Evolutionary conservation across 1,140 invertebrate genomes (phyloP).

Genomic region (Saccostrea glomerata): DNA sequence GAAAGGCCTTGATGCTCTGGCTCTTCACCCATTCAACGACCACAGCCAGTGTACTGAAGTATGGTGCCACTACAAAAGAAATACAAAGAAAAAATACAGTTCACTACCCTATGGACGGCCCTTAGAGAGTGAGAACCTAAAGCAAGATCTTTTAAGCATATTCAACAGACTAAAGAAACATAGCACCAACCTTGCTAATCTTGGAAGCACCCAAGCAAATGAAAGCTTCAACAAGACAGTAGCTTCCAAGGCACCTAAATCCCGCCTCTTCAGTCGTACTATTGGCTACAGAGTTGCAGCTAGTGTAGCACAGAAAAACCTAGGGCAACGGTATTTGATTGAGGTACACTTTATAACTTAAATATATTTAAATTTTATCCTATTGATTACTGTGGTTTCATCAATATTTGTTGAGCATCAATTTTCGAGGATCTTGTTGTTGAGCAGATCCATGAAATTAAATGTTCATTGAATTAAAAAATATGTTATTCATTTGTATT

Average conservation of each 20-base stretch:
- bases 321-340: constrained; percentile 50
- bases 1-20: not conserved
- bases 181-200: not conserved
- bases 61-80: constrained; percentile 7
- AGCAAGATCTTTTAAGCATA: not conserved
- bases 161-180: not conserved
- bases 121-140: not conserved
- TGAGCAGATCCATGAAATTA: too few relatives aligned
- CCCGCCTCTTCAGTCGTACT: not conserved
- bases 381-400: not conserved
- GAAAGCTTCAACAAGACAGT: constrained; percentile 6
- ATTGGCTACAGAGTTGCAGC: constrained; percentile 5
- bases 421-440: too few relatives aligned
- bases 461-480: too few relatives aligned
- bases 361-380: not conserved
- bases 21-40: not conserved
- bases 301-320: not conserved
- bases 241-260: not conserved
- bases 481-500: too few relatives aligned
- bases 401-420: too few relatives aligned
- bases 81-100: not conserved
- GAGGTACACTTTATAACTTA: constrained; percentile 44
- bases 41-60: not conserved
- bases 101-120: not conserved
- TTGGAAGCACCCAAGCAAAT: constrained; percentile 15